Conservation (phyloP, 2,888 invertebrate genomes). For the Acanthosoma haemorrhoidale region DNA sequence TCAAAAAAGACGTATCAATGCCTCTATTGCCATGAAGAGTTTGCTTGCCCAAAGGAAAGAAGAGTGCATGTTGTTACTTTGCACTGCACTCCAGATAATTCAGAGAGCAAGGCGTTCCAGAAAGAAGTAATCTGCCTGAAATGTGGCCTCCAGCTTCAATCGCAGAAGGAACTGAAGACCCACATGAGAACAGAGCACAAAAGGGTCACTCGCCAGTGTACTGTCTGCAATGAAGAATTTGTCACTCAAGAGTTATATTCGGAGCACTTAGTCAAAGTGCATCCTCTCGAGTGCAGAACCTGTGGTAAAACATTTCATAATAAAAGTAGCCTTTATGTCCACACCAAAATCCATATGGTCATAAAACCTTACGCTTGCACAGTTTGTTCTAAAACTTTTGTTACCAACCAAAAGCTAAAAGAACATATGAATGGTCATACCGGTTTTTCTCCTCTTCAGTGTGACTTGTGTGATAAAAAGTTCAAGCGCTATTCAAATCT, state of each 20-base stretch:
- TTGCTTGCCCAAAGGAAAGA: constrained; percentile 58
- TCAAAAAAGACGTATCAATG: constrained; percentile 48
- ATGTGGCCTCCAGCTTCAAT: constrained; percentile 37
- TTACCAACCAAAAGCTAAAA: constrained; percentile 71
- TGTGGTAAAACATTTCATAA: constrained; percentile 74
- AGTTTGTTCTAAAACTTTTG: constrained; percentile 74
- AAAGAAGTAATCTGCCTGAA: constrained; percentile 36
- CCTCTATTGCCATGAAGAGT: constrained; percentile 54
- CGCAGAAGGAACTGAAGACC: constrained; percentile 34
- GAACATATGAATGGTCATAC: constrained; percentile 82
- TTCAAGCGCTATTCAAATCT: constrained; percentile 80
- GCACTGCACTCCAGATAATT: constrained; percentile 27
- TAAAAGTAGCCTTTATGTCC: constrained; percentile 62
- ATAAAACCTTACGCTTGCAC: constrained; percentile 71
- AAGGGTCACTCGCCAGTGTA: constrained; percentile 48
- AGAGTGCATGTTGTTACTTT: constrained; percentile 51
- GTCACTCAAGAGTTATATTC: constrained; percentile 62
- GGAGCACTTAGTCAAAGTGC: constrained; percentile 63
- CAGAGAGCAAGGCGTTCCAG: constrained; percentile 31
- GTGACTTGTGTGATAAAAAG: constrained; percentile 70
- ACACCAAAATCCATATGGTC: constrained; percentile 72
- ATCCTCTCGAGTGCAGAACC: constrained; percentile 75
- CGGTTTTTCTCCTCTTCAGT: constrained; percentile 72
- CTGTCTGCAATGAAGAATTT: constrained; percentile 62
- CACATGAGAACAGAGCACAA: constrained; percentile 35